Evolutionary conservation across 2,888 invertebrate species (phyloP).

Genomic region (Nysson spinosus): DNA sequence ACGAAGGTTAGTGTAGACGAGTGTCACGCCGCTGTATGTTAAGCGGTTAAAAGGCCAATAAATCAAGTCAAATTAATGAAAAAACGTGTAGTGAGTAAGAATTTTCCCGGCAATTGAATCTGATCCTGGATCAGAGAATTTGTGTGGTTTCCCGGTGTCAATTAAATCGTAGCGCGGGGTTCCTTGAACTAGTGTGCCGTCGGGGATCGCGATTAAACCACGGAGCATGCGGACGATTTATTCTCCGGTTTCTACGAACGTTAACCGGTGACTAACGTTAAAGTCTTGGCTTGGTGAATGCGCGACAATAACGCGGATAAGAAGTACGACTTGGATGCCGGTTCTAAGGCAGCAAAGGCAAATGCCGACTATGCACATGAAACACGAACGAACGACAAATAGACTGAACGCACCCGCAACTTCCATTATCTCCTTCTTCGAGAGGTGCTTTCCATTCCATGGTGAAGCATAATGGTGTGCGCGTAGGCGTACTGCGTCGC

Average conservation of each 20-base stretch:
- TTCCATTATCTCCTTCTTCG: slow-evolving; percentile 24
- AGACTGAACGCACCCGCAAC: slow-evolving; percentile 35
- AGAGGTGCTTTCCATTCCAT: slow-evolving; percentile 19
- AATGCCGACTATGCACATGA: slow-evolving; percentile 10
- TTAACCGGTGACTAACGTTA: slow-evolving; percentile 27
- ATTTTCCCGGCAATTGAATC: not conserved
- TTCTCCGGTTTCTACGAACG: slow-evolving; percentile 39
- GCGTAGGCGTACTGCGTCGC: slow-evolving; percentile 30
- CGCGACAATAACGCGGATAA: slow-evolving; percentile 46
- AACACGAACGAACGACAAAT: slow-evolving; percentile 31
- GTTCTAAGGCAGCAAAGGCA: slow-evolving; percentile 18
- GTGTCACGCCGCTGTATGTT: no score
- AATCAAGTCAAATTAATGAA: not conserved
- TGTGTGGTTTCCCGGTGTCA: slow-evolving; percentile 23
- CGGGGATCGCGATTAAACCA: slow-evolving; percentile 37
- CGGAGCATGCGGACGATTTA: slow-evolving; percentile 34
- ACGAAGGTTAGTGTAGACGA: no score
- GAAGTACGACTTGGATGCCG: not conserved
- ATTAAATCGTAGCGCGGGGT: slow-evolving; percentile 38
- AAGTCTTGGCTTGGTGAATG: slow-evolving; percentile 12
- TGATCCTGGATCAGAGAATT: slow-evolving; percentile 5
- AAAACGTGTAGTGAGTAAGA: slow-evolving; percentile 25
- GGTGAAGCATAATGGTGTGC: not conserved
- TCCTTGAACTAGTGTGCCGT: slow-evolving; percentile 29
- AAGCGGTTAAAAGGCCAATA: not conserved